These are phyloP conservation scores for Lasioglossum vierecki DNA, from an alignment of 2,888 invertebrate genomes.

Conservation along the genomic window DNA sequence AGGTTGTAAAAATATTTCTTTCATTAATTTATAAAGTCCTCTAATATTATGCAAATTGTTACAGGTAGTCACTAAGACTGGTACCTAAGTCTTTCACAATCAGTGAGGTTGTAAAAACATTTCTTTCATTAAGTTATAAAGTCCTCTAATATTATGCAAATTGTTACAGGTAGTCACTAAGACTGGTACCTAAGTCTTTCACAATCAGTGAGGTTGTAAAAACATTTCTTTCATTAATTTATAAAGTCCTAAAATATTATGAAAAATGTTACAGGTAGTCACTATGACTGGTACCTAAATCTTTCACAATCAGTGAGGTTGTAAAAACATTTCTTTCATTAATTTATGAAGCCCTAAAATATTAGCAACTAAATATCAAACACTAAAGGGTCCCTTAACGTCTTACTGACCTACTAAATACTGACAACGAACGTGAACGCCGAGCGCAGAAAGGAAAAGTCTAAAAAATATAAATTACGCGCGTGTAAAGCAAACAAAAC, in stretches of 20 bases:
- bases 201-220: no score
- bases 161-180: neutral
- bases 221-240: no score
- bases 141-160: neutral
- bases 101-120: no score
- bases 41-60: neutral
- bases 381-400: neutral
- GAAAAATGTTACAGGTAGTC: neutral
- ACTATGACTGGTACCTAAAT: no score
- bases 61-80: no score
- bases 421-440: neutral
- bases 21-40: no score
- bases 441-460: neutral
- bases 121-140: no score
- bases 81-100: no score
- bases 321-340: no score
- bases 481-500: neutral
- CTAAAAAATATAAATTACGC: neutral
- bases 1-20: no score
- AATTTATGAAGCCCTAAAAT: neutral
- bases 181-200: no score
- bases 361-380: neutral
- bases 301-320: no score
- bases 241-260: neutral
- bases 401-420: neutral